Evolutionary conservation across 2,888 invertebrate genomes (phyloP).

Genomic region (Pharmacophagus antenor): DNA sequence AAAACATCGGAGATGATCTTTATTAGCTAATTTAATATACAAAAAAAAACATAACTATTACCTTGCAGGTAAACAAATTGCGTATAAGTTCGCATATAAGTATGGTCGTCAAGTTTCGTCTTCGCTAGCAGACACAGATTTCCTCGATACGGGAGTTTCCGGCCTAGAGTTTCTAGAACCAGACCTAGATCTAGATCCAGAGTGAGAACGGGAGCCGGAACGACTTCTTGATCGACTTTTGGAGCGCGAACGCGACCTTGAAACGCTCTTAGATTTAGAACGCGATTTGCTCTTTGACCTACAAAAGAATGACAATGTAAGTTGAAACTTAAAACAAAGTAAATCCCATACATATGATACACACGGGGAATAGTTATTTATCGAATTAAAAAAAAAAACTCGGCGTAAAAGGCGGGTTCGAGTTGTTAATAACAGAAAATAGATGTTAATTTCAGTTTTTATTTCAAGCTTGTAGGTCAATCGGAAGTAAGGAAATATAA

Average conservation of each 20-base stretch:
- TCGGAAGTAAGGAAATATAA: too few relatives aligned
- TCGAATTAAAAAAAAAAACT: too few relatives aligned
- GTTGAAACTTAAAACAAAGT: too few relatives aligned
- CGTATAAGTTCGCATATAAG: constrained; percentile 9
- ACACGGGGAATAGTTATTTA: too few relatives aligned
- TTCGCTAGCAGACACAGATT: constrained; percentile 83
- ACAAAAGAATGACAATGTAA: background rate
- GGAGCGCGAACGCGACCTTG: constrained; percentile 49
- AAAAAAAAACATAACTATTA: constrained; percentile 15
- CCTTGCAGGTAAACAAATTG: constrained; percentile 12
- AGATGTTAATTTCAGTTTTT: too few relatives aligned
- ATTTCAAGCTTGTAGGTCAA: too few relatives aligned
- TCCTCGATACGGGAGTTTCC: constrained; percentile 80
- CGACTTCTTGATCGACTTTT: constrained; percentile 52
- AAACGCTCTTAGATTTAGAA: constrained; percentile 56
- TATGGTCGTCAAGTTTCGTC: constrained; percentile 57
- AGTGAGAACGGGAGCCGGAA: constrained; percentile 61
- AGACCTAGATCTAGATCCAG: constrained; percentile 59
- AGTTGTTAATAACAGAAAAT: too few relatives aligned
- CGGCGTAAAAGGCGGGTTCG: too few relatives aligned
- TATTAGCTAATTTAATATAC: constrained; percentile 23
- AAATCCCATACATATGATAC: too few relatives aligned
- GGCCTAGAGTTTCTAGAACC: constrained; percentile 70
- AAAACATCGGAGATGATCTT: background rate
- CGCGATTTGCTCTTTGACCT: constrained; percentile 59